Percentiles rank a stretch among this genome's conserved stretches.
These are phyloP conservation scores for Illadopsis cleaveri DNA, from an alignment of 2,113 vertebrate species.

Conservation along the genomic window DNA sequence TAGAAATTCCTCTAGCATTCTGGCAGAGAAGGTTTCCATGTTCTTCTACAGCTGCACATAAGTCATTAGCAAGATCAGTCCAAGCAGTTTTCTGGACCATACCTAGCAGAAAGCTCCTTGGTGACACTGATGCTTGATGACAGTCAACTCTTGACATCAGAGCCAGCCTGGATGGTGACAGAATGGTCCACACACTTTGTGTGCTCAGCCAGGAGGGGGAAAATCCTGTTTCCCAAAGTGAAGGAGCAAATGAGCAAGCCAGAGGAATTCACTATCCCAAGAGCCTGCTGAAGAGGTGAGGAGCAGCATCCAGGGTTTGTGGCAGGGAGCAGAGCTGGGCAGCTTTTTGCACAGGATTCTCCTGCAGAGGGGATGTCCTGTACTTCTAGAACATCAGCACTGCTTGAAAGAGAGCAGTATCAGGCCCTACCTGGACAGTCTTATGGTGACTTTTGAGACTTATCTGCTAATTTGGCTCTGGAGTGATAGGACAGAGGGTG, in stretches of 20 bases:
- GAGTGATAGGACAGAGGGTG: not conserved
- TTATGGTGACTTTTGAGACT: not conserved
- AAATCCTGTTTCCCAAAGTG: not conserved
- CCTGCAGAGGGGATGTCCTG: not conserved
- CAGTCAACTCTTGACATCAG: slow-evolving; percentile 46
- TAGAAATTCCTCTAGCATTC: slow-evolving; percentile 24
- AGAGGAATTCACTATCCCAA: not conserved
- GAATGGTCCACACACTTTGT: not conserved
- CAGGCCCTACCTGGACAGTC: not conserved
- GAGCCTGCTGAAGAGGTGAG: not conserved
- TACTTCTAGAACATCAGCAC: too few relatives aligned
- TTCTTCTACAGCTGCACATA: slow-evolving; percentile 41
- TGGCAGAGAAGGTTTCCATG: slow-evolving; percentile 40
- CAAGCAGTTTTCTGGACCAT: slow-evolving; percentile 28
- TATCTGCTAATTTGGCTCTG: not conserved
- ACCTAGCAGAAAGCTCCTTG: slow-evolving; percentile 30
- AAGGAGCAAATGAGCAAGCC: not conserved
- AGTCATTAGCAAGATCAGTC: not conserved
- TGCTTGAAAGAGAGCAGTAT: not conserved
- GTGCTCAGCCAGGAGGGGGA: not conserved
- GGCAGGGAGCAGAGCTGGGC: not conserved
- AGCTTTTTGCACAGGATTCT: not conserved
- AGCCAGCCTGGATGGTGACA: slow-evolving; percentile 36
- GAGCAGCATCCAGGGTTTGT: not conserved
- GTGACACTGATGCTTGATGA: slow-evolving; percentile 48